phyloP scores from a whole-genome alignment of 2,113 vertebrate genomes.

The Dasyprocta punctata region DNA sequence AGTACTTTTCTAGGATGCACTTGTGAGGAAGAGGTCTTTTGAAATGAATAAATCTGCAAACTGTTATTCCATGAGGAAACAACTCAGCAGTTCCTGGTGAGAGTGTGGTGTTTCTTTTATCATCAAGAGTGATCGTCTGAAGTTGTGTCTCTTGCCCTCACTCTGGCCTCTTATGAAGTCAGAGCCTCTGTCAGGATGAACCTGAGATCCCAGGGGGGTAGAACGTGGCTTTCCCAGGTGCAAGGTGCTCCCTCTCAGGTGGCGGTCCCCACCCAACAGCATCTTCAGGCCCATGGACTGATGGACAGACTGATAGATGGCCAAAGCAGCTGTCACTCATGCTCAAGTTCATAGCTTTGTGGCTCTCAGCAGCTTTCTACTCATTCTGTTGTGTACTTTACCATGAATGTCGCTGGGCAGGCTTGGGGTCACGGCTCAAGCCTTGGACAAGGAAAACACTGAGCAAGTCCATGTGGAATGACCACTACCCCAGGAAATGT shows the following conservation, averaged over 20 bases:
- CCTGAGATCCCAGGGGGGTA: not conserved
- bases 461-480: not conserved
- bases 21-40: constrained; percentile 1
- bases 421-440: rapidly evolving
- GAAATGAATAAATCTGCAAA: constrained; percentile 12
- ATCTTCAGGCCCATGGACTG: not conserved
- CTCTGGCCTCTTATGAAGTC: not conserved
- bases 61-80: not conserved
- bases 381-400: not conserved
- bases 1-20: not conserved
- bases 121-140: not conserved
- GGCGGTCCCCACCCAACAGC: not conserved
- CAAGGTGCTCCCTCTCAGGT: not conserved
- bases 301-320: too few species aligned
- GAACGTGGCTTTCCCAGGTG: not conserved
- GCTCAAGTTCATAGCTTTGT: too few species aligned
- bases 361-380: not conserved
- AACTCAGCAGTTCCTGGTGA: not conserved
- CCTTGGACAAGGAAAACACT: not conserved
- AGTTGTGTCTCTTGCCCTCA: not conserved
- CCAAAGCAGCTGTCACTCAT: not conserved
- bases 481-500: not conserved
- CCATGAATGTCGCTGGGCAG: not conserved
- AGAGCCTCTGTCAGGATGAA: rapidly evolving
- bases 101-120: not conserved